Percentiles rank a stretch among this genome's conserved stretches.
Evolutionary conservation across 2,888 invertebrate species (phyloP).

Genomic region (Oasisia sp.): DNA sequence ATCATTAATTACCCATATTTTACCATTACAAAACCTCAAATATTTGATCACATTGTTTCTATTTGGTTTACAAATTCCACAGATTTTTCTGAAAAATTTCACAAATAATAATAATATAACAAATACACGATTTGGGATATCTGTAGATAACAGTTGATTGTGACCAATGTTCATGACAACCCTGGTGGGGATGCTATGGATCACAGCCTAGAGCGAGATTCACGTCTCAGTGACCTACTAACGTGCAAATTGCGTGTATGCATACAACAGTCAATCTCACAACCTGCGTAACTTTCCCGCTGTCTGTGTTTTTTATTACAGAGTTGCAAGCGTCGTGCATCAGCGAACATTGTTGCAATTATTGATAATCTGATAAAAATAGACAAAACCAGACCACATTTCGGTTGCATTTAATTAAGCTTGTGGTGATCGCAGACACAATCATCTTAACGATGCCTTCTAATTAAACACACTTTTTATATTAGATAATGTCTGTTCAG

Average conservation of each 20-base stretch:
- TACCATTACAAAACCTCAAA: neutral
- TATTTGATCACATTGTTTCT: neutral
- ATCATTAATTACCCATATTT: neutral
- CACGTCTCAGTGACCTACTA: neutral
- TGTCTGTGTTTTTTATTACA: neutral
- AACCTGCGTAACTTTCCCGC: neutral
- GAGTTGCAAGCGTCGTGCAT: too few species aligned
- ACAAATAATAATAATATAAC: neutral
- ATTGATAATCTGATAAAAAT: conserved; percentile 1
- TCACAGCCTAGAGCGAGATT: neutral
- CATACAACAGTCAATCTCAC: neutral
- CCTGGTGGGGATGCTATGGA: neutral
- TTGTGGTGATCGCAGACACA: neutral
- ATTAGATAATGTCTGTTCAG: too few species aligned
- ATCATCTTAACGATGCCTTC: too few species aligned
- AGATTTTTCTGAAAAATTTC: neutral
- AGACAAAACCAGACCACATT: neutral
- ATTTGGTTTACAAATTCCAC: too few species aligned
- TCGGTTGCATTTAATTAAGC: neutral
- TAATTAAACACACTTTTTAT: too few species aligned
- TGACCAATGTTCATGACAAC: neutral
- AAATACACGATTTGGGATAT: neutral
- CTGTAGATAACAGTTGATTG: neutral
- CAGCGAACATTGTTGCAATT: neutral
- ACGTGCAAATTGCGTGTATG: neutral